Evolutionary conservation across 2,797 vertebrate genomes (phyloP).

Genomic region (Chelon labrosus): DNA sequence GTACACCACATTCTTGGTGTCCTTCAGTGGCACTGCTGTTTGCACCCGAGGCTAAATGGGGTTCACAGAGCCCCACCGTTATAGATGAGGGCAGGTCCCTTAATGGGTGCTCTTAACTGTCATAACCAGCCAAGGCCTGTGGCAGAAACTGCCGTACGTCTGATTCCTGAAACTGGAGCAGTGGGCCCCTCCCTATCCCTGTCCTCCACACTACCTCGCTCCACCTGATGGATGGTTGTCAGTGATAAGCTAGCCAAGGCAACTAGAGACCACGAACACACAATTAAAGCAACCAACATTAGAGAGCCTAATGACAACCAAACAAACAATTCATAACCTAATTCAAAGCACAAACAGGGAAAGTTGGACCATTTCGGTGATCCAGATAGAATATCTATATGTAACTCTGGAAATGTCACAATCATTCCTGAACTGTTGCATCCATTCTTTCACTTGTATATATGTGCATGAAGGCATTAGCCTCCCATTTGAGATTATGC

Average conservation of each 20-base stretch:
- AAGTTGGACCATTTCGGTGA: background rate
- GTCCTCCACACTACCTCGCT: slow-evolving; percentile 63
- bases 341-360: background rate
- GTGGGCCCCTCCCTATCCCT: slow-evolving; percentile 59
- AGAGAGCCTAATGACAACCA: slow-evolving; percentile 19
- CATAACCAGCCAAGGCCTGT: slow-evolving; percentile 70
- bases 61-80: slow-evolving; percentile 52
- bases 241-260: slow-evolving; percentile 61
- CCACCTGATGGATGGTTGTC: slow-evolving; percentile 57
- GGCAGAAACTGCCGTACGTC: slow-evolving; percentile 61
- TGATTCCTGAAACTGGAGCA: slow-evolving; percentile 71
- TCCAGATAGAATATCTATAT: too few species aligned
- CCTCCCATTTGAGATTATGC: slow-evolving; percentile 40
- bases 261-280: slow-evolving; percentile 33
- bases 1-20: slow-evolving; percentile 50
- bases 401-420: background rate
- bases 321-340: background rate
- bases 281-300: slow-evolving; percentile 50
- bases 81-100: slow-evolving; percentile 58
- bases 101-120: slow-evolving; percentile 63
- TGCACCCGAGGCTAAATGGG: slow-evolving; percentile 56
- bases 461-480: slow-evolving; percentile 30
- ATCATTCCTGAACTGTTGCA: slow-evolving; percentile 28
- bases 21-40: slow-evolving; percentile 51
- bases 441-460: slow-evolving; percentile 19